Conservation (phyloP, 2,113 vertebrate genomes). For the Nestor notabilis region DNA sequence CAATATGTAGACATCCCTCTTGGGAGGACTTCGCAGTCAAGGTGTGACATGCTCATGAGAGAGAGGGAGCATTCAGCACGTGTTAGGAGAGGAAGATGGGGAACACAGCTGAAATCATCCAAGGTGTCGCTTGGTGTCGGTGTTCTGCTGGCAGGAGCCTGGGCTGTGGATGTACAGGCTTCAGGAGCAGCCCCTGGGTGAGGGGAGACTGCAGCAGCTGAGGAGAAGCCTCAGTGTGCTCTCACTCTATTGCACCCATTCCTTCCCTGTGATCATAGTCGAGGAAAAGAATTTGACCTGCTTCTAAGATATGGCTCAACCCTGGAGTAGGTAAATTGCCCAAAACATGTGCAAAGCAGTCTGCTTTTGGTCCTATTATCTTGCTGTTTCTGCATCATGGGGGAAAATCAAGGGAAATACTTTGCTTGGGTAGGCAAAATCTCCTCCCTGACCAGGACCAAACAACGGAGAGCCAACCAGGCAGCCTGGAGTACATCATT, state of each 20-base stretch:
- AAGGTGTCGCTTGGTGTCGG: rapidly evolving
- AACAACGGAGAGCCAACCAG: not conserved
- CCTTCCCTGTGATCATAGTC: not conserved
- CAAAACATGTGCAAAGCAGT: not conserved
- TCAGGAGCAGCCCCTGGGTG: not conserved
- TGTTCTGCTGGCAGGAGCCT: not conserved
- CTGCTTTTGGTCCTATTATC: not conserved
- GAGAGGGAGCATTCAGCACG: not conserved
- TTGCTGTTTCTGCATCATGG: not conserved
- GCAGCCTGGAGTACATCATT: not conserved
- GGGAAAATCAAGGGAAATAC: not conserved
- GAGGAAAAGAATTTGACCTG: not conserved
- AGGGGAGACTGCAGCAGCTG: not conserved
- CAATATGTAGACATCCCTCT: not conserved
- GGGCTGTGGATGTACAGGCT: not conserved
- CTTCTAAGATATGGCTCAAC: not conserved
- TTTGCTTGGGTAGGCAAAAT: not conserved
- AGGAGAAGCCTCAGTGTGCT: rapidly evolving
- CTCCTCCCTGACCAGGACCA: not conserved
- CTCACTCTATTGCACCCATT: not conserved
- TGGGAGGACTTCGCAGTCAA: not conserved
- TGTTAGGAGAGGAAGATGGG: not conserved
- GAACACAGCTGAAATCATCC: not conserved
- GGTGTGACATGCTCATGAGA: too few species aligned
- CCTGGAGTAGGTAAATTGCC: not conserved